These are phyloP conservation scores for Agriopis marginaria DNA, from an alignment of 2,888 invertebrate genomes.

Conservation along the genomic window DNA sequence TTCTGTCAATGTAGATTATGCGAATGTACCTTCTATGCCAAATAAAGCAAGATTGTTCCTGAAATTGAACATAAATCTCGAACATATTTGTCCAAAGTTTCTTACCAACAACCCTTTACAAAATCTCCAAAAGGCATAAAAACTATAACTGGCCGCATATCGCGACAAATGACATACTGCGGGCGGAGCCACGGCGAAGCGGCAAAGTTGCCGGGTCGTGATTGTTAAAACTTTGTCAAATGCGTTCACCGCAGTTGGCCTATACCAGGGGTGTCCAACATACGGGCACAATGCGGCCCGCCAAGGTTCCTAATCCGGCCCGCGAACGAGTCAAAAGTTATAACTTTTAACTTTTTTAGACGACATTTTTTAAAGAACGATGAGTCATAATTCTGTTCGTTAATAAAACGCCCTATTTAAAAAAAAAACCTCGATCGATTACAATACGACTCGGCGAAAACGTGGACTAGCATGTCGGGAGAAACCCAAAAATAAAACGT, in stretches of 20 bases:
- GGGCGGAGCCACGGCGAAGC: slow-evolving; percentile 53
- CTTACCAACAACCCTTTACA: slow-evolving; percentile 32
- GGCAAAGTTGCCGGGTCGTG: slow-evolving; percentile 62
- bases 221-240: slow-evolving; percentile 71
- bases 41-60: slow-evolving; percentile 9
- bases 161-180: slow-evolving; percentile 63
- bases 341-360: too few relatives aligned
- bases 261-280: too few relatives aligned
- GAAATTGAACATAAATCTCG: slow-evolving; percentile 24
- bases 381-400: too few relatives aligned
- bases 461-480: too few relatives aligned
- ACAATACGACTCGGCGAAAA: too few relatives aligned
- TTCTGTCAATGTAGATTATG: background rate
- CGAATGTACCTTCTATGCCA: background rate
- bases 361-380: too few relatives aligned
- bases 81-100: slow-evolving; percentile 33
- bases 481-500: too few relatives aligned
- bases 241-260: slow-evolving; percentile 44
- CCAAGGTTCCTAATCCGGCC: too few relatives aligned
- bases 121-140: slow-evolving; percentile 40
- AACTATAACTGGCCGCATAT: slow-evolving; percentile 53
- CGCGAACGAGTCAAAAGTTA: too few relatives aligned
- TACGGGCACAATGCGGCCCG: too few relatives aligned
- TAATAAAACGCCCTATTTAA: too few relatives aligned
- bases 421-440: too few relatives aligned